These are phyloP conservation scores for Enteromius thamalakanensis DNA, from an alignment of 2,797 vertebrate species.

Conservation along the genomic window DNA sequence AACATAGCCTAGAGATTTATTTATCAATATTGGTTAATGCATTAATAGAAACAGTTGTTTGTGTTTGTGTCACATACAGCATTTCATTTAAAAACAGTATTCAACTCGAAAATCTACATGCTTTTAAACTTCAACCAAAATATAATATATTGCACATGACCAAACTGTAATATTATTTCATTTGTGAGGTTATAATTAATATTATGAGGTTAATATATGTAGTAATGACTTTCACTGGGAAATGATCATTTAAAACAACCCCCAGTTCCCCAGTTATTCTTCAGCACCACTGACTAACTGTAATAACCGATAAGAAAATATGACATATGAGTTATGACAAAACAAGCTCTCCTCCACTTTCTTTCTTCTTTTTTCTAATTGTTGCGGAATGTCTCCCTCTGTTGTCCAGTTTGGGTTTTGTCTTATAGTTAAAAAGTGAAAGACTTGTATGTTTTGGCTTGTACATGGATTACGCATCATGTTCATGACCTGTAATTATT, in stretches of 20 bases:
- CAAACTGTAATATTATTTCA: not conserved
- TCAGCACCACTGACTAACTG: not conserved
- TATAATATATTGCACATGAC: not conserved
- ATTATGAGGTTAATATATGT: not conserved
- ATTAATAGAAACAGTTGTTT: not conserved
- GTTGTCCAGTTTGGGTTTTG: slow-evolving; percentile 3
- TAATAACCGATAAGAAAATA: not conserved
- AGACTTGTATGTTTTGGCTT: not conserved
- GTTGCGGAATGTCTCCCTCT: slow-evolving; percentile 47
- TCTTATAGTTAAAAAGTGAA: not conserved
- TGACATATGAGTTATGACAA: not conserved
- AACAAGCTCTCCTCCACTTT: not conserved
- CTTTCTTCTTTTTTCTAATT: not conserved
- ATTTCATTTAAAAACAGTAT: not conserved
- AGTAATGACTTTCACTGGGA: not conserved
- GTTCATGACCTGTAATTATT: slow-evolving; percentile 24
- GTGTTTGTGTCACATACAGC: not conserved
- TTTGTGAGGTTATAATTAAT: not conserved
- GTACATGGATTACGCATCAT: slow-evolving; percentile 22
- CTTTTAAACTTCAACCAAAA: not conserved
- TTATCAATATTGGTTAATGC: not conserved
- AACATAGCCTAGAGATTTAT: not conserved
- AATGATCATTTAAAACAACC: not conserved
- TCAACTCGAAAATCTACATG: not conserved
- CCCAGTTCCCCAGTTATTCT: not conserved